Evolutionary conservation across 2,113 vertebrate genomes (phyloP), one percentile per base, ranked within the genome.

Genomic region (Scytalopus superciliaris): DNA sequence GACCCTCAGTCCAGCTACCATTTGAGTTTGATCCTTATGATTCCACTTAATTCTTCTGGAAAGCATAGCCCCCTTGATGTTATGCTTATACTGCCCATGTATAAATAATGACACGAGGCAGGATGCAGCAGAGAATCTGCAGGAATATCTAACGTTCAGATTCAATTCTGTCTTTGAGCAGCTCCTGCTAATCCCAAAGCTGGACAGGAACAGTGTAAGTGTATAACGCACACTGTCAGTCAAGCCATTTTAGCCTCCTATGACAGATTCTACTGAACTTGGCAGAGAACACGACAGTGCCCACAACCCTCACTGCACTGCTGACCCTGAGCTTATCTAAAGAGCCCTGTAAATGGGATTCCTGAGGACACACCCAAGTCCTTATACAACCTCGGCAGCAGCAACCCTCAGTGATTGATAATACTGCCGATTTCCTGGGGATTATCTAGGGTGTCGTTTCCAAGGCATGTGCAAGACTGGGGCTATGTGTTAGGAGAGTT

Each of bases 351-450:
- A 39, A 81, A 35, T 2, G 7, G 5, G 30, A 37, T 10, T 87
- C 21, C 73, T 35, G 68, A 78, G 47, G 33, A 37, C 50, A 56
- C 37, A 76, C 31, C 25, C 66, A 82, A 89, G 33, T 49, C 37
- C 8, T 44, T 37, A 78, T 40, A 87, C 35, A 82, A 35, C 25
- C 14, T 21, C 7, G 17, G 30, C 3, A 0, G 49, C 40, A 95
- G 28, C 9, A 90, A 4, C 3, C 30, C 14, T 44, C 33, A 45
- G 10, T 21, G 16, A 12, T 63, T 77, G 44, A 57, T 60, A 49
- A 52, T 19, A 47, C 31, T 27, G 50, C 21, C 60, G 77, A 87
- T 89, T 92, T 93, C 84, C 57, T 89, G 73, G 69, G 44, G 56
- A 78, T 84, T 74, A 78, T 52, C 52, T 64, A 81, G 50, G 23